Evolutionary conservation across 2,797 vertebrate genomes (phyloP).

Genomic region (Fistularia tabacaria): DNA sequence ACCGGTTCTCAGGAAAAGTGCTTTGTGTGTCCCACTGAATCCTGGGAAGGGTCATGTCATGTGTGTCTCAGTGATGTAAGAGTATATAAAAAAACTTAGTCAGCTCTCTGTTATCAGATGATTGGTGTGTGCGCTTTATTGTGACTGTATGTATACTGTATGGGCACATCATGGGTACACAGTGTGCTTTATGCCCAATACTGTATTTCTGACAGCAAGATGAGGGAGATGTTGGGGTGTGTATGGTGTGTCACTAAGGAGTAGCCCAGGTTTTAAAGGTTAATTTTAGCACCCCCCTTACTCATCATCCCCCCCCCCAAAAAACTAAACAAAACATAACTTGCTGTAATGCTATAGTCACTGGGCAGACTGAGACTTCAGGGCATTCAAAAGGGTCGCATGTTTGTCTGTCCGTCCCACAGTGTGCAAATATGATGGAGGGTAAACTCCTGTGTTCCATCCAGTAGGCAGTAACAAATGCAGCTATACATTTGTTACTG

Average conservation of each 20-base stretch:
- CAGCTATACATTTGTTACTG: background rate
- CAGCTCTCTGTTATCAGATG: slow-evolving; percentile 70
- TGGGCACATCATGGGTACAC: slow-evolving; percentile 34
- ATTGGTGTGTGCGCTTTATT: slow-evolving; percentile 21
- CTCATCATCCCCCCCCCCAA: background rate
- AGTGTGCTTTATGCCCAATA: slow-evolving; percentile 23
- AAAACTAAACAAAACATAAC: slow-evolving; percentile 32
- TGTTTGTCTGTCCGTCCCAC: too few relatives aligned
- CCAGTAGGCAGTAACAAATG: background rate
- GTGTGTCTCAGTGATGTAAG: slow-evolving; percentile 91
- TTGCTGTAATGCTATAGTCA: slow-evolving; percentile 38
- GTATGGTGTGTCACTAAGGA: slow-evolving; percentile 28
- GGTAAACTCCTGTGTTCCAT: background rate
- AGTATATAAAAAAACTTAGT: slow-evolving; percentile 80
- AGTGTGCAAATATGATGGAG: slow-evolving; percentile 9
- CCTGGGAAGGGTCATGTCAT: slow-evolving; percentile 98
- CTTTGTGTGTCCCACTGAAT: slow-evolving; percentile 93
- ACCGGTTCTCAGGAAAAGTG: slow-evolving; percentile 94
- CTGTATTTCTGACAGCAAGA: slow-evolving; percentile 30
- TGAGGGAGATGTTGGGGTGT: slow-evolving; percentile 20
- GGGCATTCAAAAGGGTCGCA: slow-evolving; percentile 14
- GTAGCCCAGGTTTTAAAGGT: slow-evolving; percentile 51
- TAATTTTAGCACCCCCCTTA: slow-evolving; percentile 33
- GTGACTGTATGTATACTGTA: slow-evolving; percentile 17
- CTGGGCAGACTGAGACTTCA: slow-evolving; percentile 30